Conservation (phyloP, 2,113 vertebrate species). For the Fregetta grallaria region DNA sequence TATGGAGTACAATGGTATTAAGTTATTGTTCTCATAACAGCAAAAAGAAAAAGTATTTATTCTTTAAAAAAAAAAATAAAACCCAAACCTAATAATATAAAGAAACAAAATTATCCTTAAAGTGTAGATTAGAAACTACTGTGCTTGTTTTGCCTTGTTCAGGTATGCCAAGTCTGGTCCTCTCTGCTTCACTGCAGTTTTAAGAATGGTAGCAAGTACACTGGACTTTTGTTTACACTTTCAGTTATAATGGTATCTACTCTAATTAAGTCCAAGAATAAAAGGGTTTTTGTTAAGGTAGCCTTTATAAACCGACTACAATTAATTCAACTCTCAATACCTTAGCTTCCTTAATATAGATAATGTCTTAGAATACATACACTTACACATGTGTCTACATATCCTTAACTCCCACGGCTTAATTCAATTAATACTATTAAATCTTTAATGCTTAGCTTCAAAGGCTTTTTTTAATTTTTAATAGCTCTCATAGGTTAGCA, state of each 20-base stretch:
- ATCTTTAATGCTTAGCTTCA: conserved; percentile 66
- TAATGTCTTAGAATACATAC: neutral
- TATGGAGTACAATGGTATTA: neutral
- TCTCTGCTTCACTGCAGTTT: neutral
- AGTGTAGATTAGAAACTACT: neutral
- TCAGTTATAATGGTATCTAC: neutral
- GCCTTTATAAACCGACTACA: neutral
- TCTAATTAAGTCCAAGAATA: neutral
- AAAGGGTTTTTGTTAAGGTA: neutral
- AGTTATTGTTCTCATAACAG: neutral
- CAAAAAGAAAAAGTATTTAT: neutral
- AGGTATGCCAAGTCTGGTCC: neutral
- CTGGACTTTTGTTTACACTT: neutral
- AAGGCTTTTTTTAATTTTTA: conserved; percentile 47
- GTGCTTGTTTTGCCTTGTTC: neutral
- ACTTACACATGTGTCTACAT: conserved; percentile 49
- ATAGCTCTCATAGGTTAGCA: conserved; percentile 43
- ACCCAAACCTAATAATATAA: neutral
- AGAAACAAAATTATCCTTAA: neutral
- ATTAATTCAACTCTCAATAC: neutral
- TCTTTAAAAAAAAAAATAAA: neutral
- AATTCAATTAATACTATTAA: conserved; percentile 62
- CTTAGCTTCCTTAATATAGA: neutral
- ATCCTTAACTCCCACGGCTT: conserved; percentile 53
- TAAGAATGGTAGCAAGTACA: neutral